phyloP scores from a whole-genome alignment of 2,888 invertebrate genomes.

The Agrotis puta region DNA sequence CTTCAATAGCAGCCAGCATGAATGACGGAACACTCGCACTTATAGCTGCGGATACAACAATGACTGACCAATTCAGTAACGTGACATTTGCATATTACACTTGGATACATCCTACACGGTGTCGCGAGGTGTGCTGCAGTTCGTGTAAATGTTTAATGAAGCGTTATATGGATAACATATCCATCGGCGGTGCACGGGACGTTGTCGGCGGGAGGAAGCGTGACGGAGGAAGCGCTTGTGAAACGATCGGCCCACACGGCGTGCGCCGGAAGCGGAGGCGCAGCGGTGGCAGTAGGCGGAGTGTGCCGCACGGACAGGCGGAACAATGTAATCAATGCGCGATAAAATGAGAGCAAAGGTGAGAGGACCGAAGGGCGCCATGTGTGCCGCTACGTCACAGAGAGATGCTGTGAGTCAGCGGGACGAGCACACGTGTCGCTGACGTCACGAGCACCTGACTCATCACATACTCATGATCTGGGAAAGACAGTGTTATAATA shows the following conservation, averaged over 20 bases:
- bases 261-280: constrained; percentile 55
- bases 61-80: constrained; percentile 77
- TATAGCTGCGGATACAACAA: constrained; percentile 75
- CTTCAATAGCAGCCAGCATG: constrained; percentile 71
- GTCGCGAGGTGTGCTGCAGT: constrained; percentile 70
- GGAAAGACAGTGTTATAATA: constrained; percentile 66
- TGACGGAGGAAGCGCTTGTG: constrained; percentile 86
- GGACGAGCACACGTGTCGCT: constrained; percentile 81
- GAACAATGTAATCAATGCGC: constrained; percentile 70
- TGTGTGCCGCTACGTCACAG: constrained; percentile 77
- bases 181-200: constrained; percentile 65
- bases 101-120: constrained; percentile 75
- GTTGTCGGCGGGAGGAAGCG: constrained; percentile 80
- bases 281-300: constrained; percentile 73
- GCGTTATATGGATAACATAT: constrained; percentile 67
- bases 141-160: constrained; percentile 68
- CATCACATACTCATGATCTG: constrained; percentile 76
- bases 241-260: constrained; percentile 84
- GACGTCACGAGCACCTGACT: constrained; percentile 86
- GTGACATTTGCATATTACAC: constrained; percentile 76
- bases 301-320: constrained; percentile 57
- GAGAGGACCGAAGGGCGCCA: constrained; percentile 76
- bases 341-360: constrained; percentile 77
- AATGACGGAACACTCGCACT: constrained; percentile 72
- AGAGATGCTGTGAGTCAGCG: constrained; percentile 82